phyloP scores from a whole-genome alignment of 2,113 vertebrate genomes.

The Cariama cristata region DNA sequence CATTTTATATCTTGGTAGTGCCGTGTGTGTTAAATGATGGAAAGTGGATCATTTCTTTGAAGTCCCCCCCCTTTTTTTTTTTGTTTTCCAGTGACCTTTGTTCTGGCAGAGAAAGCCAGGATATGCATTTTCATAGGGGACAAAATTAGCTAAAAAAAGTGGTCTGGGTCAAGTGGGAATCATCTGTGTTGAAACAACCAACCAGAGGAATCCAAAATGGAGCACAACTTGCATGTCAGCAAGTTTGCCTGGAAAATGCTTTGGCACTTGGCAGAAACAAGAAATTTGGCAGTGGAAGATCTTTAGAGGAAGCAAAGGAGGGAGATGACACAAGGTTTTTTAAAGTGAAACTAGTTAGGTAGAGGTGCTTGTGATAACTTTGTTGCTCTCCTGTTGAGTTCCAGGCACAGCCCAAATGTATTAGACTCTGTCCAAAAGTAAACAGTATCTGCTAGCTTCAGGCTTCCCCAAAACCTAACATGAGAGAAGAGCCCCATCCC shows the following conservation, averaged over 20 bases:
- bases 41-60: not conserved
- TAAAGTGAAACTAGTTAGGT: not conserved
- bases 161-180: not conserved
- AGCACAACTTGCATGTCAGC: not conserved
- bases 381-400: not conserved
- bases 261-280: not conserved
- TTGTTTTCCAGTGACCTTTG: not conserved
- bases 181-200: not conserved
- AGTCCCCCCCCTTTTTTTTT: not conserved
- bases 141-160: not conserved
- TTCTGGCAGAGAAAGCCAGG: slow-evolving; percentile 36
- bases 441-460: not conserved
- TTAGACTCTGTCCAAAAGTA: not conserved
- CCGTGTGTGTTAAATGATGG: not conserved
- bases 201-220: not conserved
- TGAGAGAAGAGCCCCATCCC: not conserved
- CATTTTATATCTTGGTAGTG: not conserved
- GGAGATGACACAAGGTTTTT: not conserved
- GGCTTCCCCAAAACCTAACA: not conserved
- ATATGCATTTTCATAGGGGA: not conserved
- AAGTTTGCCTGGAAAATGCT: not conserved
- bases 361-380: not conserved
- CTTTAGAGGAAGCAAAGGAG: not conserved
- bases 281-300: not conserved
- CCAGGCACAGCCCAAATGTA: not conserved